Conservation (phyloP, 2,113 vertebrate genomes). For the Pogonocichla stellata region DNA sequence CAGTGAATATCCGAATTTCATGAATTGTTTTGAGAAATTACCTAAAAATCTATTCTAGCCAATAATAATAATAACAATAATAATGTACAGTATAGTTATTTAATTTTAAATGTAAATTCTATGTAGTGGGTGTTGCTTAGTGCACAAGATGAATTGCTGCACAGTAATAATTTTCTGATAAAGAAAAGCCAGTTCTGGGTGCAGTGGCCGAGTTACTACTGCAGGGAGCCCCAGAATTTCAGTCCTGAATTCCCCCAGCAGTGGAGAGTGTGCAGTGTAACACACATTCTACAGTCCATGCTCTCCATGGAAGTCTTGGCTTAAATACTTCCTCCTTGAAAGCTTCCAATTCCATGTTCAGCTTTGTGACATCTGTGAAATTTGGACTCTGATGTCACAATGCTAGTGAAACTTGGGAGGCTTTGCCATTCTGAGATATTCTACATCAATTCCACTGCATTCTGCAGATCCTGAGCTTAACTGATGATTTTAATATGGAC, state of each 20-base stretch:
- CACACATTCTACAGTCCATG: neutral
- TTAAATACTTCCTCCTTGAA: neutral
- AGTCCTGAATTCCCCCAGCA: neutral
- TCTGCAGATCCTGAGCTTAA: neutral
- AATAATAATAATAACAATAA: neutral
- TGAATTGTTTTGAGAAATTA: neutral
- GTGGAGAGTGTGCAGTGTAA: neutral
- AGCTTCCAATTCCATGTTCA: neutral
- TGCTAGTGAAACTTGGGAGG: neutral
- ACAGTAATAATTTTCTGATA: neutral
- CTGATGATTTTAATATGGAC: neutral
- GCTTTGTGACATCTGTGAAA: neutral
- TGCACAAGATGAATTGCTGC: neutral
- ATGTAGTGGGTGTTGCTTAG: neutral
- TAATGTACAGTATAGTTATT: neutral
- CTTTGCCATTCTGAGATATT: no score
- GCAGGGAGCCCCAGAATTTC: neutral
- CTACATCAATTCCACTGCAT: neutral
- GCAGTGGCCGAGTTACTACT: neutral
- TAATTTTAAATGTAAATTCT: neutral
- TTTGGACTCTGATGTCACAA: rapidly evolving
- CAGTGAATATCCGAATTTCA: neutral
- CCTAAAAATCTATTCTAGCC: neutral
- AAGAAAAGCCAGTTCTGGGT: neutral
- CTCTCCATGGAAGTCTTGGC: neutral